Conservation (phyloP, 2,797 vertebrate species). For the Borostomias antarcticus region DNA sequence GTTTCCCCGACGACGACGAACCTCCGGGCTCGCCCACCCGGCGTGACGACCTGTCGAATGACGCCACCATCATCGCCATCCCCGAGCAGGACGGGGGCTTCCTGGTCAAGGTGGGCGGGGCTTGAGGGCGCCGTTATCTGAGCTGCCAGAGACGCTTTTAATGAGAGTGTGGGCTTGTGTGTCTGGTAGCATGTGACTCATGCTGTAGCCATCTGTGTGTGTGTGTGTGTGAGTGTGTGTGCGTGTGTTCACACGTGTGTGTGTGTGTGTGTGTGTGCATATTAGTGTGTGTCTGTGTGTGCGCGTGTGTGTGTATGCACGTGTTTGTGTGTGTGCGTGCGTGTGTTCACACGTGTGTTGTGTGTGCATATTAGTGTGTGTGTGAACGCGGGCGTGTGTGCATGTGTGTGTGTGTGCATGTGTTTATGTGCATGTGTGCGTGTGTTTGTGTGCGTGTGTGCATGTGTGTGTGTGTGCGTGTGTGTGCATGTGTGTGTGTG, state of each 20-base stretch:
- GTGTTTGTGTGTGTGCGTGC: too few species aligned
- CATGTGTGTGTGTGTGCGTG: background rate
- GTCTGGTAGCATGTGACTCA: background rate
- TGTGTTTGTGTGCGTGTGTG: background rate
- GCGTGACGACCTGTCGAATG: slow-evolving; percentile 58
- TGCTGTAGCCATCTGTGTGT: background rate
- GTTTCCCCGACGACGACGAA: slow-evolving; percentile 64
- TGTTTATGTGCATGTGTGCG: background rate
- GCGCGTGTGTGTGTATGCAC: too few species aligned
- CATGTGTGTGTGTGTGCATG: background rate
- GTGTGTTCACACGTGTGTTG: too few species aligned
- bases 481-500: background rate
- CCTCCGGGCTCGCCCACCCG: slow-evolving; percentile 57
- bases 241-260: background rate
- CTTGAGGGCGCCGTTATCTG: background rate
- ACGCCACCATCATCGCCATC: slow-evolving; percentile 57
- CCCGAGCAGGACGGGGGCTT: slow-evolving; percentile 68
- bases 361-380: background rate
- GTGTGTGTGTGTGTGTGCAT: background rate
- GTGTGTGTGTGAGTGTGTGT: background rate
- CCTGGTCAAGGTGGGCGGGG: slow-evolving; percentile 68
- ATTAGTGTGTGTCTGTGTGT: background rate
- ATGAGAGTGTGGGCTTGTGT: background rate
- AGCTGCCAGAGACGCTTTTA: too few species aligned
- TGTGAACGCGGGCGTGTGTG: background rate